These are phyloP conservation scores for Tadarida brasiliensis DNA, from an alignment of 2,797 vertebrate species.

Conservation along the genomic window DNA sequence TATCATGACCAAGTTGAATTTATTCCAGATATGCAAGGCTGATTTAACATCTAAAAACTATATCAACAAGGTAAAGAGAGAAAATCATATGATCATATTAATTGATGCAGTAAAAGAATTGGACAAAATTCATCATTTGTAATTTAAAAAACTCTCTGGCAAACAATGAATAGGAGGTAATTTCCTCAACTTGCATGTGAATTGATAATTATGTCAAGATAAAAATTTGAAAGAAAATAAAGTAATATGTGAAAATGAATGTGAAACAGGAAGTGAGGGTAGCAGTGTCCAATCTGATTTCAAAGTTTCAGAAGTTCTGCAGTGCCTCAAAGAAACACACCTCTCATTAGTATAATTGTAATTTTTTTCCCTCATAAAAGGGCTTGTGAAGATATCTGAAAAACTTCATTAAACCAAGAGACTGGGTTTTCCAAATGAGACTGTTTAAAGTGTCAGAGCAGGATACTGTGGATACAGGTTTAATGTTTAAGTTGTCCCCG, in stretches of 20 bases:
- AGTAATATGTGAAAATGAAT: constrained; percentile 25
- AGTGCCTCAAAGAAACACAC: background rate
- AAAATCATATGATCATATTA: background rate
- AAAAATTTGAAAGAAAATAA: constrained; percentile 43
- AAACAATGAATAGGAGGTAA: background rate
- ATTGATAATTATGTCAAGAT: constrained; percentile 54
- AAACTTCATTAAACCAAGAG: constrained; percentile 19
- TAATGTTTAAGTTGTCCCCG: background rate
- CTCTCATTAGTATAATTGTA: background rate
- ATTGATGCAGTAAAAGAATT: background rate
- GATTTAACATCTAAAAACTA: constrained; percentile 30
- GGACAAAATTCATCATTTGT: background rate
- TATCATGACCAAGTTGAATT: background rate
- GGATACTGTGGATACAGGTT: background rate
- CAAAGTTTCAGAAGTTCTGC: constrained; percentile 42
- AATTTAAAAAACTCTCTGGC: background rate
- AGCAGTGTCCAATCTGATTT: background rate
- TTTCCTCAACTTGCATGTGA: constrained; percentile 15
- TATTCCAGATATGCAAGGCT: constrained; percentile 24
- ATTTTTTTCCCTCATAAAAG: constrained; percentile 20
- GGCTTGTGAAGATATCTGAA: constrained; percentile 31
- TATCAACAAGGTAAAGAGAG: constrained; percentile 11
- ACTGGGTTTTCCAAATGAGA: constrained; percentile 53
- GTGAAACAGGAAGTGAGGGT: constrained; percentile 20
- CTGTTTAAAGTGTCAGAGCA: constrained; percentile 29